These are phyloP conservation scores for Chorisops tibialis DNA, from an alignment of 2,888 invertebrate genomes.

Conservation along the genomic window DNA sequence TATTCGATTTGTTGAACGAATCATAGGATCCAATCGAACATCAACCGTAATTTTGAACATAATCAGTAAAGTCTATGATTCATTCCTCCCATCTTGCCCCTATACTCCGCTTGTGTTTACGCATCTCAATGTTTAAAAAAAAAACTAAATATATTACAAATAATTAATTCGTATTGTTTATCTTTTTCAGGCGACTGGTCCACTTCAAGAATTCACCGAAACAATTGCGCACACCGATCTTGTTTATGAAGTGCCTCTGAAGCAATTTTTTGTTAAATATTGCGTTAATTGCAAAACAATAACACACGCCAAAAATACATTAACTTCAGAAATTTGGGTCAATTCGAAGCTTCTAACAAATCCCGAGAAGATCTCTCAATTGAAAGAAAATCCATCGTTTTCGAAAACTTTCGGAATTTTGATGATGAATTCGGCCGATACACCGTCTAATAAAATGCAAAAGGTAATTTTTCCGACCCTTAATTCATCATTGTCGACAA, in stretches of 20 bases:
- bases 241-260: constrained; percentile 40
- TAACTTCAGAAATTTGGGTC: constrained; percentile 39
- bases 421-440: constrained; percentile 52
- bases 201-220: constrained; percentile 43
- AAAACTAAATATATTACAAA: no score
- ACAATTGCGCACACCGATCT: constrained; percentile 44
- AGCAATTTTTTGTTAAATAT: constrained; percentile 44
- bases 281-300: constrained; percentile 49
- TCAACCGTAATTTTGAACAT: no score
- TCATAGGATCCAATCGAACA: no score
- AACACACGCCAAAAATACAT: constrained; percentile 42
- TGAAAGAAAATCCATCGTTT: constrained; percentile 63
- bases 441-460: constrained; percentile 15
- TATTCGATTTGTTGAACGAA: no score
- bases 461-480: background rate
- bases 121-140: no score
- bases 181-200: constrained; percentile 41
- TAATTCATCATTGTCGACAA: no score
- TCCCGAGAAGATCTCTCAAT: constrained; percentile 58
- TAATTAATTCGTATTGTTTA: background rate
- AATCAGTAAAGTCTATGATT: no score
- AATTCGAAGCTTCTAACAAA: constrained; percentile 51
- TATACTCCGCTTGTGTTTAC: no score
- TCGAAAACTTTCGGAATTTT: constrained; percentile 71
- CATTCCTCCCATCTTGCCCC: no score